Base-by-base conservation (phyloP, 2,113 vertebrate species). In the Dendropsophus ebraccatus region DNA sequence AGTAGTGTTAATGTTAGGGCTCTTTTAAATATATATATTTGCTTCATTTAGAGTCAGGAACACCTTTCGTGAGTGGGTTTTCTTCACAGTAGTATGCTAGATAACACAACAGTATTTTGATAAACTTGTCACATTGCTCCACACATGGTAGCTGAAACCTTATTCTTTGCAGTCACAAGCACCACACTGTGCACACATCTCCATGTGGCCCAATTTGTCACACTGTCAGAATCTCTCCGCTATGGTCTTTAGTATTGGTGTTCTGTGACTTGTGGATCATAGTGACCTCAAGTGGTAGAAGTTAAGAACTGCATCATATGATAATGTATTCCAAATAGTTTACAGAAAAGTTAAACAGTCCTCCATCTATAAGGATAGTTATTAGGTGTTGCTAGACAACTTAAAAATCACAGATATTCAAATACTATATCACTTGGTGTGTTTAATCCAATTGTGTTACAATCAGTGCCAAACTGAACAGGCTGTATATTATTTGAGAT, bases 221-320 rank as follows among this genome's bases (percentile, higher is more conserved):
- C 0, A 6, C 28, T 78, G 49, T 78, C 49, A 52, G 16, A 35
- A 37, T 32, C 28, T 9, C 47, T 32, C 25, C 74, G 19, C 19
- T n/a, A 4, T 13, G 35, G 4, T 5, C 32, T 69, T 35, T 69
- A 69, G 5, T 1, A 47, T 16, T 25, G 73, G 73, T 9, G 12
- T 11, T 77, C 6, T 73, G 23, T n/a, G 37, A 80, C 54, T 11
- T 9, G n/a, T 16, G 58, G 77, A 37, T 14, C 3, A 60, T 37
- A 80, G 52, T 17, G 56, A 60, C 77, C 56, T 80, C 77, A 4
- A 25, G 56, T 80, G 77, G 77, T 9, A 45, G 13, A 25, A 16
- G 12, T 41, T 11, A 35, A 5, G 23, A 62, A 60, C 77, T 45
- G 35, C 77, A 77, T 79, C 8, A 23, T 45, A 12, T 73, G 69